Evolutionary conservation across 2,113 vertebrate species (phyloP).

Genomic region (Ceyx melanurus): DNA sequence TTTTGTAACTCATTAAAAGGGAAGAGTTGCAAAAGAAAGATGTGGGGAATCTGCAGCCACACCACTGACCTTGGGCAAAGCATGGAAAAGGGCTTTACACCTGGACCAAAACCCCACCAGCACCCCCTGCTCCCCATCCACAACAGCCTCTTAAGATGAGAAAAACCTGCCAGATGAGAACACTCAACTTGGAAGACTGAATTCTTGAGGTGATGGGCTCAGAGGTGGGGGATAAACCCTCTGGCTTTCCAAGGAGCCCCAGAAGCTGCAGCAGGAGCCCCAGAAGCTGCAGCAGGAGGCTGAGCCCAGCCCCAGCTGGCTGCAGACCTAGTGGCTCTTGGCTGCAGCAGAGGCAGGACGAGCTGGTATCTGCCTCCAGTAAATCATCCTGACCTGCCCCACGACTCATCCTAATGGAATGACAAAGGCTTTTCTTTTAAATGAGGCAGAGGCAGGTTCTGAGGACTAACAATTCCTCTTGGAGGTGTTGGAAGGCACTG

Average conservation of each 20-base stretch:
- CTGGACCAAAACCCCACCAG: background rate
- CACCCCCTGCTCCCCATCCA: background rate
- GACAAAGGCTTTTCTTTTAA: conserved; percentile 5
- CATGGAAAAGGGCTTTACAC: background rate
- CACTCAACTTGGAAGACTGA: background rate
- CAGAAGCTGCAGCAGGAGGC: background rate
- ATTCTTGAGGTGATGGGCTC: rapidly evolving
- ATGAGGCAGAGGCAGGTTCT: conserved; percentile 4
- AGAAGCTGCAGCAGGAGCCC: background rate
- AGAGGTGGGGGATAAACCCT: too few relatives aligned
- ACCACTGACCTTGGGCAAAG: background rate
- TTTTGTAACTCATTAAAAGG: conserved; percentile 30
- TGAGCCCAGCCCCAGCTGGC: background rate
- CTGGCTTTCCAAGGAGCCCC: too few relatives aligned
- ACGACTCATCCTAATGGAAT: background rate
- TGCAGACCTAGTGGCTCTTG: background rate
- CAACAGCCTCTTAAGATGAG: background rate
- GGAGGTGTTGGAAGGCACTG: conserved; percentile 11
- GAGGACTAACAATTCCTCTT: conserved; percentile 19
- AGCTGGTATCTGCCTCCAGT: conserved; percentile 29
- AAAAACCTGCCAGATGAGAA: background rate
- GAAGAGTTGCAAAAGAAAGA: background rate
- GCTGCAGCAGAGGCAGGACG: background rate
- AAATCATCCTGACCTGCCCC: conserved; percentile 6
- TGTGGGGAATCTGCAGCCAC: background rate